Evolutionary conservation across 2,888 invertebrate genomes (phyloP), one percentile per base, ranked within the genome.

Genomic region (Cryptophagus acutangulus): DNA sequence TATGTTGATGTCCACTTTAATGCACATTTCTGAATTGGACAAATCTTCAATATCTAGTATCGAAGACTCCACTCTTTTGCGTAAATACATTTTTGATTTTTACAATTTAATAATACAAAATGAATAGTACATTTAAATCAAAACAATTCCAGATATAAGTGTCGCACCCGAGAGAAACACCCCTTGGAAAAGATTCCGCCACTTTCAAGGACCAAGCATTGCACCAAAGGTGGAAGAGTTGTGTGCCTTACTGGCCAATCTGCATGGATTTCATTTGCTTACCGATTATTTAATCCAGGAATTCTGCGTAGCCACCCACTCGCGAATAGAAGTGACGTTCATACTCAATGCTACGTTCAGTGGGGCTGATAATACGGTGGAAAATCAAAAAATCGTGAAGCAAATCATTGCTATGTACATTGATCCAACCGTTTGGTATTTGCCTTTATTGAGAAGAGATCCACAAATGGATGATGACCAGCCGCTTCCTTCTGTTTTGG

Each of bases 161-260:
- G 59, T 65, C 38, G 52, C 54, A 13, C 51, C 61, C 3, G 63
- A 69, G 40, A 49, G 55, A 9, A 63, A 65, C 36, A 65, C 72
- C 2, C 76, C 79, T 0, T 87, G 87, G 87, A 77, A 78, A 41
- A 69, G 70, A 33, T 80, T 82, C 43, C 76, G 74, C 38, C 76
- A 81, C 65, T 70, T 85, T 35, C 73, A 72, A 43, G 71, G 74
- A 8, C 55, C 63, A 15, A 58, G 58, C 2, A 70, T 76, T 33
- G 60, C 72, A 41, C 45, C 54, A 1, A 73, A 77, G 33, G 62
- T 87, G n/a, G 69, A 72, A 31, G 67, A 68, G 12, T 69, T 80
- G 25, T 81, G 79, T 52, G 58, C 56, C 33, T 60, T 75, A 46
- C 62, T 87, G 17, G 80, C 78, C 64, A 66, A 33, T 71, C 75